phyloP scores from a whole-genome alignment of 2,113 vertebrate genomes.

The Trinectes maculatus region DNA sequence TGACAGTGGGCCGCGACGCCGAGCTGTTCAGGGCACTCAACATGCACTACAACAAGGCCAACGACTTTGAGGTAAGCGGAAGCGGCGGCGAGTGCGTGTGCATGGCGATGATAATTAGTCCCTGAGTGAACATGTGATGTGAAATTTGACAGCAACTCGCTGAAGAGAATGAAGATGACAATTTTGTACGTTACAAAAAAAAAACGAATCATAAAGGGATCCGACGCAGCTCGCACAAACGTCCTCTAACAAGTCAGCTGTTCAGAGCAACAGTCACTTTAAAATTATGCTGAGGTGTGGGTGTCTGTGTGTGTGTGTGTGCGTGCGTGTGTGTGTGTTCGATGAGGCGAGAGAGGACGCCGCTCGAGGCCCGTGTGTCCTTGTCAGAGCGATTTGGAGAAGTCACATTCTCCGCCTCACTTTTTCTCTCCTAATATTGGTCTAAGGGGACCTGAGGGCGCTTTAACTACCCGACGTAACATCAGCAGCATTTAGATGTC shows the following conservation, averaged over 20 bases:
- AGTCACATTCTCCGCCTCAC: slow-evolving; percentile 72
- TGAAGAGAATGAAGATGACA: too few species aligned
- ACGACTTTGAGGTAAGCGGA: slow-evolving; percentile 94
- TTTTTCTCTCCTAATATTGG: slow-evolving; percentile 66
- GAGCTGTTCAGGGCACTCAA: slow-evolving; percentile 98
- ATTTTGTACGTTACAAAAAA: neutral
- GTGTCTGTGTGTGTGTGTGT: slow-evolving; percentile 37
- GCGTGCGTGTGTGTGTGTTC: slow-evolving; percentile 63
- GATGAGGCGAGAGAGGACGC: slow-evolving; percentile 78
- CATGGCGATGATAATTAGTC: too few species aligned
- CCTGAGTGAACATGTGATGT: too few species aligned
- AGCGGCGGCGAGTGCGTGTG: rapidly evolving
- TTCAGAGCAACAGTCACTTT: slow-evolving; percentile 72
- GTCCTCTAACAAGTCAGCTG: slow-evolving; percentile 74
- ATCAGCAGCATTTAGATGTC: slow-evolving; percentile 79
- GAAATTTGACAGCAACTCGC: too few species aligned
- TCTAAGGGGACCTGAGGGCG: slow-evolving; percentile 73
- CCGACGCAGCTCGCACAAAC: slow-evolving; percentile 21
- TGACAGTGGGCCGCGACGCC: slow-evolving; percentile 93
- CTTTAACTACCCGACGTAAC: slow-evolving; percentile 73
- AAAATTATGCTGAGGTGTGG: slow-evolving; percentile 76
- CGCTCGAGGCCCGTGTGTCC: slow-evolving; percentile 76
- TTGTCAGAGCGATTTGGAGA: slow-evolving; percentile 81
- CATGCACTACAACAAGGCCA: slow-evolving; percentile 99
- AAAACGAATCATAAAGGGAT: slow-evolving; percentile 6